Percentiles rank a stretch among this genome's conserved stretches.
Evolutionary conservation across 2,113 vertebrate genomes (phyloP).

Genomic region (Tylochromis polylepis): DNA sequence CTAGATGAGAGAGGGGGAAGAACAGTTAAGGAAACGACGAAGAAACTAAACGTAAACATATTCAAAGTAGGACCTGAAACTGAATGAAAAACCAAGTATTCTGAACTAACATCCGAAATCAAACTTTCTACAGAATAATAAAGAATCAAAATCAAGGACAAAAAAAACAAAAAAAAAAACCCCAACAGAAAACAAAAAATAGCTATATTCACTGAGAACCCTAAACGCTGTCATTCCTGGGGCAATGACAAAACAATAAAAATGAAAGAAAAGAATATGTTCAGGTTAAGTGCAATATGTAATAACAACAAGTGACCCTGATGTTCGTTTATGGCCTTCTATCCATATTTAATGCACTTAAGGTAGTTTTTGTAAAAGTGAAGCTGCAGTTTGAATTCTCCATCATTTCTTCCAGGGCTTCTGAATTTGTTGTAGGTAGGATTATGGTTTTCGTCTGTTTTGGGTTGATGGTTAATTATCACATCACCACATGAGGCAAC

Average conservation of each 20-base stretch:
- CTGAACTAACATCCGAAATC: neutral
- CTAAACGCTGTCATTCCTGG: neutral
- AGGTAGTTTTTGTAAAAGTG: constrained; percentile 57
- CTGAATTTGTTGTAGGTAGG: neutral
- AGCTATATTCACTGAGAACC: neutral
- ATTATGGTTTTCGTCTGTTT: rapidly evolving
- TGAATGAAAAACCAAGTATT: no score
- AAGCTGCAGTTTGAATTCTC: neutral
- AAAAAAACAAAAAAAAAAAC: neutral
- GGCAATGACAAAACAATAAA: neutral
- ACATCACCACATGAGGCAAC: constrained; percentile 68
- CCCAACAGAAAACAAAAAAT: neutral
- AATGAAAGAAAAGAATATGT: neutral
- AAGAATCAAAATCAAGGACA: neutral
- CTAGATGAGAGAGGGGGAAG: no score
- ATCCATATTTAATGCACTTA: constrained; percentile 32
- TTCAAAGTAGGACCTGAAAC: no score
- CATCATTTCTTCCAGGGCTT: neutral
- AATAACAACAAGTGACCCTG: neutral
- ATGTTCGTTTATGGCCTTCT: neutral
- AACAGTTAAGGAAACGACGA: no score
- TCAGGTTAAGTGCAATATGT: neutral
- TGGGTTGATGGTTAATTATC: constrained; percentile 52
- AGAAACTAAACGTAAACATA: no score
- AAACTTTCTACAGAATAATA: neutral